Evolutionary conservation across 2,888 invertebrate species (phyloP), one percentile per base, ranked within the genome.

Genomic region (Nemotelus pantherinus): DNA sequence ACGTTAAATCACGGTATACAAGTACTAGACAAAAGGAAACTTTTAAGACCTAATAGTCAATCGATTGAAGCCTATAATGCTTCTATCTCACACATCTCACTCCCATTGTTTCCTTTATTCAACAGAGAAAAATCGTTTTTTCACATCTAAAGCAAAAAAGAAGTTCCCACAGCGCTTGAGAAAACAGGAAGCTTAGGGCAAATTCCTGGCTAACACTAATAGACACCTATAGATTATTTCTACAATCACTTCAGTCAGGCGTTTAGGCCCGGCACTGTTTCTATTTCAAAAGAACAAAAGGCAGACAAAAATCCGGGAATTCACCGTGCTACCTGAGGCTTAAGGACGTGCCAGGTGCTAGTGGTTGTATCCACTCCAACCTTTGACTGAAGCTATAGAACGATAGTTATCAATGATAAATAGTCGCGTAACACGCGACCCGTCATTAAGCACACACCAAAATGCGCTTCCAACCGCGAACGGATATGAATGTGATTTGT

Each of bases 341-440:
- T 53, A 53, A 6, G 53, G 10, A 53, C 7, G 7, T 53, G 10
- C 7, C n/a, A 4, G 10, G 25, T 57, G 57, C 4, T 4, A 57
- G 3, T 10, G 57, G 2, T 47, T n/a, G 2, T 65, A 47, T 65
- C 0, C 57, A 71, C 57, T 47, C 50, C 25, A 25, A 50, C 47
- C 3, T 9, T 41, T 5, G 43, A 39, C 43, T 44, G 55, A 44
- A 60, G 72, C 25, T 74, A 63, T 45, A 48, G 74, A 63, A 60
- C 74, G 74, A 74, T 74, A 74, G 74, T 63, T 60, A 74, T 74
- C 74, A 74, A 60, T 74, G 74, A 74, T 74, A 48, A 48, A 74
- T 74, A 48, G 63, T 74, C 43, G 1, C 3, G 47, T 41, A 63
- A 41, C 74, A 74, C 74, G 74, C 74, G 48, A 74, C 50, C 74